Evolutionary conservation across 2,888 invertebrate species (phyloP).

Genomic region (Dendrolimus houi): DNA sequence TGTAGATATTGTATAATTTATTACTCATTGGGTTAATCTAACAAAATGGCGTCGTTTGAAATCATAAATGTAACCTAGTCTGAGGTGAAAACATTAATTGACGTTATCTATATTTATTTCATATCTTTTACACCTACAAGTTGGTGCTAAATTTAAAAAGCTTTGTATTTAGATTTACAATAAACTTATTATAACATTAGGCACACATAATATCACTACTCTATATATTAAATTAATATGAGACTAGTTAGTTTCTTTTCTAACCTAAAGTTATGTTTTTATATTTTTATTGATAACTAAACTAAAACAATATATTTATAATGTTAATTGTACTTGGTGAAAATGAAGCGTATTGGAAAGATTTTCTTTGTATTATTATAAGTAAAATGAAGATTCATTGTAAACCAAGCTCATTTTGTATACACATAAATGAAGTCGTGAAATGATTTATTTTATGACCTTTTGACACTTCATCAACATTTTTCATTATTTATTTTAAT

Average conservation of each 20-base stretch:
- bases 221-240: slow-evolving; percentile 61
- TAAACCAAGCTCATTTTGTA: slow-evolving; percentile 7
- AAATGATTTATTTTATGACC: not conserved
- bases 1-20: not conserved
- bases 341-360: slow-evolving; percentile 58
- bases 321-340: slow-evolving; percentile 69
- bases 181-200: slow-evolving; percentile 37
- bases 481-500: slow-evolving; percentile 6
- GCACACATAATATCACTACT: slow-evolving; percentile 67
- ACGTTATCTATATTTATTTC: slow-evolving; percentile 1
- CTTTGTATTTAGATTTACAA: not conserved
- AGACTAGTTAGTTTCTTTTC: slow-evolving; percentile 73
- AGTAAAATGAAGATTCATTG: slow-evolving; percentile 8
- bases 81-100: not conserved
- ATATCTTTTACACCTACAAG: slow-evolving; percentile 10
- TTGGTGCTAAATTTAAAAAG: slow-evolving; percentile 13
- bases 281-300: slow-evolving; percentile 33
- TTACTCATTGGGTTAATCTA: too few relatives aligned
- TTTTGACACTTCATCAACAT: slow-evolving; percentile 7
- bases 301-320: slow-evolving; percentile 27
- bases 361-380: slow-evolving; percentile 38
- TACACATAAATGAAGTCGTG: not conserved
- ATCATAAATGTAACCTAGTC: too few relatives aligned
- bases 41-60: not conserved
- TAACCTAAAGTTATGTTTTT: slow-evolving; percentile 59